Conservation (phyloP, 2,888 invertebrate species). For the Brachycybe producta region DNA sequence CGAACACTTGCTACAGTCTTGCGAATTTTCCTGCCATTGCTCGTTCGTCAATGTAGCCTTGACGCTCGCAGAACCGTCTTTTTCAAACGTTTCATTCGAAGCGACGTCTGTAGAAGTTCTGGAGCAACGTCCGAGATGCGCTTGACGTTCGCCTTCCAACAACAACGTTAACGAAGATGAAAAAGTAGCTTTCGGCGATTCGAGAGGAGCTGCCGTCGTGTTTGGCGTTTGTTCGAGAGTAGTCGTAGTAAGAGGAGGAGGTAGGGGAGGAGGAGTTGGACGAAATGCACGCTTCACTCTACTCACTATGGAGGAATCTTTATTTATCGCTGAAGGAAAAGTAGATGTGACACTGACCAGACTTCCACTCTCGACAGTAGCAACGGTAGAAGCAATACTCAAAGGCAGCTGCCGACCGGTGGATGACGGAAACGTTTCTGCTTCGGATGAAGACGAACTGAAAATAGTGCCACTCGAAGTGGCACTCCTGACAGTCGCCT, state of each 20-base stretch:
- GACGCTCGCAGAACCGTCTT: not conserved
- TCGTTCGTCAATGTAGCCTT: not conserved
- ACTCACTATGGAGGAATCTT: not conserved
- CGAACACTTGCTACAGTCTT: too few species aligned
- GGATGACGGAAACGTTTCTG: too few species aligned
- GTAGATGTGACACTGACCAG: too few species aligned
- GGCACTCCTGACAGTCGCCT: not conserved
- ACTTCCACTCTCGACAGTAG: not conserved
- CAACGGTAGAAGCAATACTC: not conserved
- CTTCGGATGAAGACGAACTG: too few species aligned
- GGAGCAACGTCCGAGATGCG: not conserved
- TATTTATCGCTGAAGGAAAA: not conserved
- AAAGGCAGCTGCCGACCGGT: too few species aligned
- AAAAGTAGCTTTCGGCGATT: conserved; percentile 4
- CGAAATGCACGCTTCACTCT: not conserved
- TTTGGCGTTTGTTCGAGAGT: not conserved
- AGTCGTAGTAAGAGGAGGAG: too few species aligned
- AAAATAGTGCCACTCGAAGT: too few species aligned
- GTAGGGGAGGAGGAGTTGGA: too few species aligned
- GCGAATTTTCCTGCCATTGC: not conserved
- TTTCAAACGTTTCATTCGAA: too few species aligned
- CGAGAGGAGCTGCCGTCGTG: conserved; percentile 1
- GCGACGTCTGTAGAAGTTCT: not conserved
- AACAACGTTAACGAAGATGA: conserved; percentile 10
- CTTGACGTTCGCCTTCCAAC: not conserved